Base-by-base conservation (phyloP, 2,888 invertebrate species). In the Aspidiotus rigidus region DNA sequence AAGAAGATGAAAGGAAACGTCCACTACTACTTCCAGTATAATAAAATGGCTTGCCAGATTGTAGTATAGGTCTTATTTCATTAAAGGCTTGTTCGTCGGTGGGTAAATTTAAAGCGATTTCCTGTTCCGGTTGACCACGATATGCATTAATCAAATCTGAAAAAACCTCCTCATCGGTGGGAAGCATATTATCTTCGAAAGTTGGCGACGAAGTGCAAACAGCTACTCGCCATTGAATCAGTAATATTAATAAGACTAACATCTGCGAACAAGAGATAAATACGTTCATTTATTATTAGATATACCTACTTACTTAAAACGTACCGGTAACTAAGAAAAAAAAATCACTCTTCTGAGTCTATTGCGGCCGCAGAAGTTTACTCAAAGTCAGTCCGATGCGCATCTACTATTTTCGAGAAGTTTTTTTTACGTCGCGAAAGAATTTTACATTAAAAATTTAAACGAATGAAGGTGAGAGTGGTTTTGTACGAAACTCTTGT, bases 1-100 rank as follows among this genome's bases (percentile, higher is more conserved):
- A 75, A 39, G 74, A 71, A n/a, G 74, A 73, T n/a, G 74, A 74
- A 53, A 75, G 74, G 64, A 74, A 75, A 70, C 74, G 74, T 44
- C 74, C 73, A 11, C 73, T 74, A 16, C 74, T 75, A 62, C 73
- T 72, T 64, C 70, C 66, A 7, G 69, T 64, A 60, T 67, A 67
- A 60, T 67, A 67, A 28, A 67, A 67, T 39, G 67, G 67, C 13
- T 57, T 59, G 64, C 67, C 55, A 41, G 70, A 69, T 16, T 69
- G 41, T 67, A 71, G 64, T 56, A 72, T 69, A 9, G 72, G 70
- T 44, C 70, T 70, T 42, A 74, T 71, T 15, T 72, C 72, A 70
- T 74, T 74, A 71, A 72, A 74, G 61, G 73, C 72, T 13, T 74
- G 73, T 70, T 74, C 74, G 69, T 74, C 74, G 2, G 72, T 71